phyloP scores from a whole-genome alignment of 2,113 vertebrate species.

The Saccopteryx leptura region DNA sequence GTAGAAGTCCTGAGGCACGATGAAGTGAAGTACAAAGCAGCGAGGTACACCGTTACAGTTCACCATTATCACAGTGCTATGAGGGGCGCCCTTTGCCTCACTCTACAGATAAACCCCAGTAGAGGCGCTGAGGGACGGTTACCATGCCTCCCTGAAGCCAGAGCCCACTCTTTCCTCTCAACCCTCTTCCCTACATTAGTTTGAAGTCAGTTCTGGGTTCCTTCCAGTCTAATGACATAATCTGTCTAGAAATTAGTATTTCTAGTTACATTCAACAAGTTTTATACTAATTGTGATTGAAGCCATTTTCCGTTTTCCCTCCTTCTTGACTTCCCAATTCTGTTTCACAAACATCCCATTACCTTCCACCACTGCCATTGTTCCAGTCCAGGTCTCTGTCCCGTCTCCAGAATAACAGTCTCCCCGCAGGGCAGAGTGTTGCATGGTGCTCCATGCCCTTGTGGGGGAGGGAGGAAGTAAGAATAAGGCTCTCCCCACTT shows the following conservation, averaged over 20 bases:
- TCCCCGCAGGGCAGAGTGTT: too few species aligned
- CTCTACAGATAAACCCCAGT: neutral
- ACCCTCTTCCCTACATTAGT: neutral
- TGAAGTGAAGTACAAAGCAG: neutral
- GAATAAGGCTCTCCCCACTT: neutral
- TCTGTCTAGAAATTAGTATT: neutral
- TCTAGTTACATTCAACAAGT: neutral
- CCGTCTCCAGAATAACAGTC: neutral
- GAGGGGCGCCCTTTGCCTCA: accelerated
- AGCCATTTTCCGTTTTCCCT: neutral
- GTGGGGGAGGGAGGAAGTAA: too few species aligned
- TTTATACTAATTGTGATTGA: neutral
- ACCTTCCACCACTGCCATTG: neutral
- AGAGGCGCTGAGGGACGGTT: neutral
- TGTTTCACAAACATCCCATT: neutral
- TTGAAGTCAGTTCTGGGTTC: neutral
- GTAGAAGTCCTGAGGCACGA: neutral
- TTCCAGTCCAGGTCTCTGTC: neutral
- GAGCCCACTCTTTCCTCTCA: neutral
- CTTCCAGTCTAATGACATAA: neutral
- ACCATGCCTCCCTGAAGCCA: neutral
- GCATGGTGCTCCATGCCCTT: too few species aligned
- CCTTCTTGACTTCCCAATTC: neutral
- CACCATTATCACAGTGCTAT: accelerated
- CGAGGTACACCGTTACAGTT: neutral